A percentile compares a stretch with the other conserved stretches of the same genome.
These are phyloP conservation scores for Tympanuchus pallidicinctus DNA, from an alignment of 2,113 vertebrate genomes.

Conservation along the genomic window DNA sequence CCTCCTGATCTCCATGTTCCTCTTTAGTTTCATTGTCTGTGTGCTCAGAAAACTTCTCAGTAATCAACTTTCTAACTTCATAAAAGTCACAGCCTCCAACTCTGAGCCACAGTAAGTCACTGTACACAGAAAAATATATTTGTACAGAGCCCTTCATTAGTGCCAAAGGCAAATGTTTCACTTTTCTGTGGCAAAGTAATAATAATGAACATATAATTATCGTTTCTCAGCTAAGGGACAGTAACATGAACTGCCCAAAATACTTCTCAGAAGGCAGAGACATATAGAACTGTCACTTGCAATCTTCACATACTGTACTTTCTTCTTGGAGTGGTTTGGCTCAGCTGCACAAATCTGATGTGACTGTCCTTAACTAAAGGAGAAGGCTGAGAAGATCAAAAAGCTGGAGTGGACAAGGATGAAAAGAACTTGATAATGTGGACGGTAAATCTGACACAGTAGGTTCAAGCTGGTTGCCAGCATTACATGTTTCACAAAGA, in stretches of 20 bases:
- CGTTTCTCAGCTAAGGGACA: background rate
- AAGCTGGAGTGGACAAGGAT: background rate
- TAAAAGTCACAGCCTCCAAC: background rate
- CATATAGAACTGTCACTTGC: background rate
- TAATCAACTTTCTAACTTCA: background rate
- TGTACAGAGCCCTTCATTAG: background rate
- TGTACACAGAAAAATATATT: background rate
- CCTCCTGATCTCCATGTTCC: background rate
- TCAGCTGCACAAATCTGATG: background rate
- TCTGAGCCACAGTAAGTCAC: background rate
- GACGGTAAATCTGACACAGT: background rate
- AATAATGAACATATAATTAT: background rate
- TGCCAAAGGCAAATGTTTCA: background rate
- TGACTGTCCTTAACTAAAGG: background rate
- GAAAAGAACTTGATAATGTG: background rate
- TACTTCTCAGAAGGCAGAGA: background rate
- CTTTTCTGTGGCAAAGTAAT: background rate
- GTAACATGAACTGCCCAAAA: background rate
- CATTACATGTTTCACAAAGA: background rate
- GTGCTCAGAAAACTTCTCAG: background rate
- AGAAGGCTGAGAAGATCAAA: background rate
- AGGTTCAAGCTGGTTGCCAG: background rate
- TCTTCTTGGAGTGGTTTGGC: background rate
- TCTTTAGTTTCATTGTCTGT: background rate
- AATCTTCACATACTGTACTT: background rate